phyloP scores from a whole-genome alignment of 2,888 invertebrate species.

The Tuta absoluta region DNA sequence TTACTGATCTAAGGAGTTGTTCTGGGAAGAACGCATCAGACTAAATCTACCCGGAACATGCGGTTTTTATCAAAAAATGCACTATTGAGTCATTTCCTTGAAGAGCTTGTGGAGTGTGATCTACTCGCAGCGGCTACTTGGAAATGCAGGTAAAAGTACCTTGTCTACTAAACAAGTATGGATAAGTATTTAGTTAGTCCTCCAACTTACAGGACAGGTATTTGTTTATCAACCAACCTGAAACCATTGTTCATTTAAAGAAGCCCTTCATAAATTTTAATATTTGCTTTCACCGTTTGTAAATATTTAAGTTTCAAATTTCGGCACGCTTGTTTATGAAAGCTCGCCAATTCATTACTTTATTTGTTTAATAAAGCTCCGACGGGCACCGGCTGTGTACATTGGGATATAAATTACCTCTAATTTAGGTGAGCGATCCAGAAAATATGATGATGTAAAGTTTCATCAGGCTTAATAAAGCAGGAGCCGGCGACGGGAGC shows the following conservation, averaged over 20 bases:
- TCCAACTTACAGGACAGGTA: no score
- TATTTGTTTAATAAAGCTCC: constrained; percentile 77
- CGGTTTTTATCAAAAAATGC: no score
- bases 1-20: no score
- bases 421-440: constrained; percentile 76
- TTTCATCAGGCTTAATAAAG: constrained; percentile 72
- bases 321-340: constrained; percentile 64
- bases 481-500: constrained; percentile 36
- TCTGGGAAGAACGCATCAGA: no score
- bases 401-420: constrained; percentile 77
- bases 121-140: no score
- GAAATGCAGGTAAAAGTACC: not conserved
- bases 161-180: not conserved
- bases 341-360: constrained; percentile 60
- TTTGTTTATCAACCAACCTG: constrained; percentile 36
- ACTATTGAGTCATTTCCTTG: no score
- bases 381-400: constrained; percentile 66
- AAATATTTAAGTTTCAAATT: constrained; percentile 70
- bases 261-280: constrained; percentile 52
- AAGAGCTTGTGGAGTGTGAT: no score
- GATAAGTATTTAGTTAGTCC: not conserved
- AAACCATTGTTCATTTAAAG: constrained; percentile 35
- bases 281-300: constrained; percentile 54
- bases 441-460: constrained; percentile 77
- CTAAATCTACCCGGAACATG: no score